Percentiles rank a stretch among this genome's conserved stretches.
Evolutionary conservation across 2,888 invertebrate species (phyloP).

Genomic region (Cataglyphis cursor): DNA sequence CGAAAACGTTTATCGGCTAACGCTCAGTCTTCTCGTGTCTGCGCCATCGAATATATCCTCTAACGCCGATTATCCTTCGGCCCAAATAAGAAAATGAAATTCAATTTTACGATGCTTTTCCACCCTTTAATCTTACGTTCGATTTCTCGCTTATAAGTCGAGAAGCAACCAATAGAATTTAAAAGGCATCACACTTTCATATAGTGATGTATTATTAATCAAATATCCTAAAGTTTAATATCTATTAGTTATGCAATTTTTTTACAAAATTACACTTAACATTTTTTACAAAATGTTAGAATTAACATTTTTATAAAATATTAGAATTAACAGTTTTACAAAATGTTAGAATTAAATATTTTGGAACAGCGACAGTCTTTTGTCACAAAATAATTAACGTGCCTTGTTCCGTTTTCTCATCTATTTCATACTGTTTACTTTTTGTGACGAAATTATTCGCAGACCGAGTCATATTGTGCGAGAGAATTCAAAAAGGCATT

Average conservation of each 20-base stretch:
- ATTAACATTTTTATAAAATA: background rate
- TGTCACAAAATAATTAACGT: background rate
- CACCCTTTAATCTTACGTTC: conserved; percentile 50
- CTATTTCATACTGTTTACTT: background rate
- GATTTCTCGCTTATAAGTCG: conserved; percentile 40
- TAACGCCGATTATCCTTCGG: conserved; percentile 42
- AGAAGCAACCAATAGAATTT: conserved; percentile 4
- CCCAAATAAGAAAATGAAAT: conserved; percentile 62
- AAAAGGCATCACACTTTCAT: background rate
- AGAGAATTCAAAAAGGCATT: conserved; percentile 17
- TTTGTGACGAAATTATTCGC: background rate
- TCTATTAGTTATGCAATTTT: background rate
- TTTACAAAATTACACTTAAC: background rate
- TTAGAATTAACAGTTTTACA: no score
- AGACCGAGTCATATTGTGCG: conserved; percentile 2
- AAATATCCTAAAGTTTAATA: background rate
- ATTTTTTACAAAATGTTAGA: background rate
- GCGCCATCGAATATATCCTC: conserved; percentile 52
- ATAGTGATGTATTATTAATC: background rate
- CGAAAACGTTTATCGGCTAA: conserved; percentile 63
- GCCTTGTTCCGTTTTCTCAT: background rate
- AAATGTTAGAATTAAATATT: background rate
- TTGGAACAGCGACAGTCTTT: background rate
- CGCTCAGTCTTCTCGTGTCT: conserved; percentile 60
- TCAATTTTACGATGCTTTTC: conserved; percentile 53